Percentiles rank a stretch among this genome's conserved stretches.
These are phyloP conservation scores for Peromyscus nudipes DNA, from an alignment of 2,797 vertebrate species.

Conservation along the genomic window DNA sequence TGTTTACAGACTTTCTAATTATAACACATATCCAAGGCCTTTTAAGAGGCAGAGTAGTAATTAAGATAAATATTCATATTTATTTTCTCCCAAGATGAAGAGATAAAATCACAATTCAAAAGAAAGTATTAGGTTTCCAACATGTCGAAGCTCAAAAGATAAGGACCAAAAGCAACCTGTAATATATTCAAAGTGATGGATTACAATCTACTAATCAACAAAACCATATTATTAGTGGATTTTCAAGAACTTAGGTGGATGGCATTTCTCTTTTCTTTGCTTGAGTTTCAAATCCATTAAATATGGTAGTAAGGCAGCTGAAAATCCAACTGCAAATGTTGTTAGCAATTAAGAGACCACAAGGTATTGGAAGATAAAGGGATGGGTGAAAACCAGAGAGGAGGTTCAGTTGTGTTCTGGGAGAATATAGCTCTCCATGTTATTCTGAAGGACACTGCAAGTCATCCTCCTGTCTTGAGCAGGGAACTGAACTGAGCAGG, in stretches of 20 bases:
- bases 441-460: background rate
- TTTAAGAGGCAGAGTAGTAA: background rate
- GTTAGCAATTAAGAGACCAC: background rate
- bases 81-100: background rate
- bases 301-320: background rate
- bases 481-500: background rate
- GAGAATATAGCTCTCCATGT: background rate
- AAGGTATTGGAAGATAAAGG: background rate
- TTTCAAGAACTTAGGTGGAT: background rate
- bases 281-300: background rate
- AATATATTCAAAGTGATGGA: background rate
- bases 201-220: background rate
- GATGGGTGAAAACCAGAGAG: background rate
- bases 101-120: background rate
- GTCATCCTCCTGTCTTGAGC: background rate
- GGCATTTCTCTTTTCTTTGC: background rate
- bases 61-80: background rate
- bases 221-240: background rate
- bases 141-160: constrained; percentile 8
- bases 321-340: constrained; percentile 34
- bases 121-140: background rate
- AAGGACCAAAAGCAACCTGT: background rate
- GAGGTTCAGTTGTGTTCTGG: too few species aligned
- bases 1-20: background rate
- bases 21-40: background rate